phyloP scores from a whole-genome alignment of 2,113 vertebrate species.

The Calcarius ornatus region DNA sequence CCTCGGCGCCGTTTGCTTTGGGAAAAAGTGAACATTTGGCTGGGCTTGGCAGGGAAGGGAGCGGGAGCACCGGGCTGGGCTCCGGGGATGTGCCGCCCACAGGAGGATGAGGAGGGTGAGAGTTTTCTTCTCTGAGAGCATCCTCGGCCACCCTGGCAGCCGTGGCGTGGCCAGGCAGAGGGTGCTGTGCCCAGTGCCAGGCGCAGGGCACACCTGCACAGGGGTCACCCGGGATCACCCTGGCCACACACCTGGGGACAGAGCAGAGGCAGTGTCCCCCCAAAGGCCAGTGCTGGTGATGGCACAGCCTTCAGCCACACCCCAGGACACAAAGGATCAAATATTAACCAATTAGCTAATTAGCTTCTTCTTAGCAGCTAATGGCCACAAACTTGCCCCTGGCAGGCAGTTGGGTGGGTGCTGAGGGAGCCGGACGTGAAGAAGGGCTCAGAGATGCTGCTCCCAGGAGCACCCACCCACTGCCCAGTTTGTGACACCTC shows the following conservation, averaged over 20 bases:
- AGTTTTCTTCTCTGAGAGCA: background rate
- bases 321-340: background rate
- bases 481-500: background rate
- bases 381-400: background rate
- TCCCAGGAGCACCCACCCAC: background rate
- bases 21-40: background rate
- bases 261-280: background rate
- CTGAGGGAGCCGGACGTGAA: background rate
- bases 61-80: background rate
- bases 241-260: fast-evolving
- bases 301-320: background rate
- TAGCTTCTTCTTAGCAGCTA: background rate
- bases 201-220: background rate
- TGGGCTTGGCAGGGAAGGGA: background rate
- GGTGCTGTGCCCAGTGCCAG: background rate
- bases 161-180: fast-evolving
- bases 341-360: background rate
- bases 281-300: fast-evolving
- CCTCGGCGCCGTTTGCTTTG: background rate
- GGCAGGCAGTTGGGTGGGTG: background rate
- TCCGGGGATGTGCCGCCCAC: fast-evolving
- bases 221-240: background rate
- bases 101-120: background rate
- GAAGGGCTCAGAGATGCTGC: background rate
- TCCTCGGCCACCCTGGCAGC: background rate